These are phyloP conservation scores for Gila orcuttii DNA, from an alignment of 2,113 vertebrate genomes.

Conservation along the genomic window DNA sequence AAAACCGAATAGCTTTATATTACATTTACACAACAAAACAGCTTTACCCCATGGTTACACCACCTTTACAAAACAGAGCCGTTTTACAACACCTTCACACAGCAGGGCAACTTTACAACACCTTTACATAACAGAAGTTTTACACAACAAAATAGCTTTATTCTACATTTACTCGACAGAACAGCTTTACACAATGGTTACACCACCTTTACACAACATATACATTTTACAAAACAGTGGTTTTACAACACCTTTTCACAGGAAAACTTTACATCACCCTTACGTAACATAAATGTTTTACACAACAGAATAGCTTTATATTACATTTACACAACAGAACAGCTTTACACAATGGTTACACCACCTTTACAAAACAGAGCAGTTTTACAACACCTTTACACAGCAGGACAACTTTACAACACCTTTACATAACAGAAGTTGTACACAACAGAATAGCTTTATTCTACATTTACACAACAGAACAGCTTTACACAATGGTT, in stretches of 20 bases:
- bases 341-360: background rate
- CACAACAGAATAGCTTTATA: background rate
- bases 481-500: background rate
- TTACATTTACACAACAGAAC: background rate
- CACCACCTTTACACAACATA: background rate
- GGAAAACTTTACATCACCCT: no score
- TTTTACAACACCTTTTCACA: no score
- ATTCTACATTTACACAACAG: background rate
- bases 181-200: background rate
- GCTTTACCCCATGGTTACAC: no score
- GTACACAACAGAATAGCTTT: background rate
- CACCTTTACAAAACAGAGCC: background rate
- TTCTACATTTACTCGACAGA: background rate
- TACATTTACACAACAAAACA: no score
- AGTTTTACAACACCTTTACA: no score
- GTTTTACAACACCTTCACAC: background rate
- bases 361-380: background rate
- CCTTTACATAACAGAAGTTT: background rate
- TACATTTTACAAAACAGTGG: no score
- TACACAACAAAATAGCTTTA: background rate
- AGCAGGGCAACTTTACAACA: background rate
- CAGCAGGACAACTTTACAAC: no score
- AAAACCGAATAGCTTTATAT: no score
- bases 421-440: no score
- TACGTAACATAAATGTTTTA: background rate